Evolutionary conservation across 2,113 vertebrate genomes (phyloP).

Genomic region (Mystacornis crossleyi): DNA sequence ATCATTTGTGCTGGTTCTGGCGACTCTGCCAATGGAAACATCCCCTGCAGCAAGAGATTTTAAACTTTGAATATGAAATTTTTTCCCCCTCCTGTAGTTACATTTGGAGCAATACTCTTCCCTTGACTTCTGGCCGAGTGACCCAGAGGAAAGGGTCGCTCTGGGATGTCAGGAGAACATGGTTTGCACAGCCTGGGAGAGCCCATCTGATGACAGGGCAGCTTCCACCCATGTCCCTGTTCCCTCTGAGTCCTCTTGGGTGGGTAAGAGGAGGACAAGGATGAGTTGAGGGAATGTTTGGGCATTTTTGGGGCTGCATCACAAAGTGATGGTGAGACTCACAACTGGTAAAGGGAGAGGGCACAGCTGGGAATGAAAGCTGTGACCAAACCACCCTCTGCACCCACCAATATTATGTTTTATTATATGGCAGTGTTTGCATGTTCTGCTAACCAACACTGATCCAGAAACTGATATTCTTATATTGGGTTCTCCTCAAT

Average conservation of each 20-base stretch:
- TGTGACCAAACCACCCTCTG: background rate
- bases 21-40: constrained; percentile 13
- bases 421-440: background rate
- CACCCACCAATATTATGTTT: background rate
- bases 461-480: background rate
- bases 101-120: background rate
- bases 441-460: background rate
- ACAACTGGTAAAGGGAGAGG: background rate
- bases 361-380: background rate
- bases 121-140: background rate
- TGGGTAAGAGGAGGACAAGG: background rate
- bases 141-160: background rate
- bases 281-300: background rate
- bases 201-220: background rate
- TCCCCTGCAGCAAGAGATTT: constrained; percentile 41
- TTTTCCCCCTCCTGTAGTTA: background rate
- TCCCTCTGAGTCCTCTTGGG: background rate
- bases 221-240: background rate
- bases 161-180: background rate
- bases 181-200: background rate
- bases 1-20: constrained; percentile 3
- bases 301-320: background rate
- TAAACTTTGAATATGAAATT: background rate
- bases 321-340: background rate
- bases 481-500: background rate